Conservation (phyloP, 1,140 invertebrate species). For the Oppia nitens region DNA sequence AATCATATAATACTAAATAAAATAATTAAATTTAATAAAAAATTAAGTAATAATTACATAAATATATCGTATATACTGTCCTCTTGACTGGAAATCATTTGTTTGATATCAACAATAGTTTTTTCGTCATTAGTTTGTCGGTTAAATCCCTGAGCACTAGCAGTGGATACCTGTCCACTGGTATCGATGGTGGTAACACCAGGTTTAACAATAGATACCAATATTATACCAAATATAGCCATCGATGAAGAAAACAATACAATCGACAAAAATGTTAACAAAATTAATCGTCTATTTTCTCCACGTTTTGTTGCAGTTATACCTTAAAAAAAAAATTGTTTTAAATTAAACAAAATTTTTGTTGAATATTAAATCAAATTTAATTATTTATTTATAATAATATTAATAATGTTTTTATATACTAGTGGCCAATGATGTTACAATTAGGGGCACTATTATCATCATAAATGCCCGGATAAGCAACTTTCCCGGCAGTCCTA, state of each 20-base stretch:
- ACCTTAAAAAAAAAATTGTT: neutral
- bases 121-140: neutral
- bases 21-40: no score
- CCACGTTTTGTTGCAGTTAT: neutral
- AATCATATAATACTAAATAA: no score
- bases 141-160: neutral
- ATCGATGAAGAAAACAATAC: neutral
- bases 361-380: no score
- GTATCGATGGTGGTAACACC: neutral
- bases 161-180: neutral
- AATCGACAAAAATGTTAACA: neutral
- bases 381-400: neutral
- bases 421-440: slow-evolving; percentile 9
- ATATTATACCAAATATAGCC: neutral
- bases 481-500: slow-evolving; percentile 18
- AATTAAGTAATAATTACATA: neutral
- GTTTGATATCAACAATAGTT: neutral
- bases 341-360: no score
- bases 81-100: neutral
- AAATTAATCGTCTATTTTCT: neutral
- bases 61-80: neutral
- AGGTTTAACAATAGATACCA: neutral
- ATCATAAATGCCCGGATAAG: slow-evolving; percentile 18
- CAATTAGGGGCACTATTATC: slow-evolving; percentile 18
- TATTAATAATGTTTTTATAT: neutral